These are phyloP conservation scores for Drosophila cyrtoloma DNA, from an alignment of 2,888 invertebrate species.

Conservation along the genomic window DNA sequence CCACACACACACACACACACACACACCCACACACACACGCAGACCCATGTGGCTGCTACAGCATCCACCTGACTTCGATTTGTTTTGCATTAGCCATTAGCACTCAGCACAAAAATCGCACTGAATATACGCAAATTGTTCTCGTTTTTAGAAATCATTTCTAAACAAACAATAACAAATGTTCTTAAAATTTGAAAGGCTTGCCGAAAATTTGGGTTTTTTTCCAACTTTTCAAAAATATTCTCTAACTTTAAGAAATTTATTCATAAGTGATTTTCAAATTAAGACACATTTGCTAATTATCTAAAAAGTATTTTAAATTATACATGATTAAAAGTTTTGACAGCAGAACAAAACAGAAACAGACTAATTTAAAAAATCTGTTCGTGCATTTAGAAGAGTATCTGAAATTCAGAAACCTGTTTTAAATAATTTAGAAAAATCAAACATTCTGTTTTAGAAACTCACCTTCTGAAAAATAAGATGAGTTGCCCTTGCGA, in stretches of 20 bases:
- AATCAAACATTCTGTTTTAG: neutral
- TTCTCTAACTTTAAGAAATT: neutral
- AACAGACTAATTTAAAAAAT: neutral
- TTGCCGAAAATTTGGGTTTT: neutral
- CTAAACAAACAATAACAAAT: neutral
- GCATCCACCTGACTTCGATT: conserved; percentile 51
- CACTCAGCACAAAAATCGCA: neutral
- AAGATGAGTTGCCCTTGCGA: neutral
- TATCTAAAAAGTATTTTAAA: neutral
- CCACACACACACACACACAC: conserved; percentile 5
- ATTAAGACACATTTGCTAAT: neutral
- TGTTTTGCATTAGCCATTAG: conserved; percentile 64
- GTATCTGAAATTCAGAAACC: neutral
- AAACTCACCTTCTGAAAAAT: neutral
- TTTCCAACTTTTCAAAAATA: neutral
- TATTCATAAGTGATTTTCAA: neutral
- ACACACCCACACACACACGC: neutral
- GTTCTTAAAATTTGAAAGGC: neutral
- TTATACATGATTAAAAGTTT: neutral
- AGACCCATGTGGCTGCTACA: neutral
- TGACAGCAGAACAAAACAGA: neutral
- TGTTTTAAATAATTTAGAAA: neutral
- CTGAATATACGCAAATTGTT: neutral
- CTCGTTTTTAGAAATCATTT: neutral
- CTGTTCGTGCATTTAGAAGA: neutral